Percentiles rank a stretch among this genome's conserved stretches.
phyloP scores from a whole-genome alignment of 2,888 invertebrate genomes.

The Philhelius pedissequus region DNA sequence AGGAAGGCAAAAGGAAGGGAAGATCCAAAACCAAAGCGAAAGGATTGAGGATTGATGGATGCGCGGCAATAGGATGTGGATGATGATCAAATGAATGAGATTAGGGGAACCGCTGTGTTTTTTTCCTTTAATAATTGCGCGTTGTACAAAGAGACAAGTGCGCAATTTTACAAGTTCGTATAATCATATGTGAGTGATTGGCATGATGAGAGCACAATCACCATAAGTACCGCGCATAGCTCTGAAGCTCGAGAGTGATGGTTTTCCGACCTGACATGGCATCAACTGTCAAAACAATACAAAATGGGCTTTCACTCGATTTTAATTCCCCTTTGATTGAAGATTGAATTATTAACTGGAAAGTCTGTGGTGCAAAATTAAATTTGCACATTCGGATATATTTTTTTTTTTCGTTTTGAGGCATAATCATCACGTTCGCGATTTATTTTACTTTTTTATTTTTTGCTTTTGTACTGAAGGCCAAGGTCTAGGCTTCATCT shows the following conservation, averaged over 20 bases:
- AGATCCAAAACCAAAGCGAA: constrained; percentile 23
- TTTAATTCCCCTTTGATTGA: constrained; percentile 43
- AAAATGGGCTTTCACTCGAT: constrained; percentile 60
- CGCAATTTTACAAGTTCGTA: constrained; percentile 26
- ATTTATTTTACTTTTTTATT: constrained; percentile 16
- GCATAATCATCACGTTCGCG: constrained; percentile 33
- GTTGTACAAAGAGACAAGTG: constrained; percentile 17
- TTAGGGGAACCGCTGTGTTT: constrained; percentile 16
- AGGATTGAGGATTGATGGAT: constrained; percentile 29
- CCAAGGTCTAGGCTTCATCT: constrained; percentile 63
- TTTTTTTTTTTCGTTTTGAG: not conserved
- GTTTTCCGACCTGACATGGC: not conserved
- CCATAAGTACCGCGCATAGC: not conserved
- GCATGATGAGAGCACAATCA: not conserved
- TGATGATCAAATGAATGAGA: constrained; percentile 35
- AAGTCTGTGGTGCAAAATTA: constrained; percentile 31
- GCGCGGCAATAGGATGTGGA: constrained; percentile 42
- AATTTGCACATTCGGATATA: not conserved
- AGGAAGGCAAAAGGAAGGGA: not conserved
- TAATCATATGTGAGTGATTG: constrained; percentile 52
- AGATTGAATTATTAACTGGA: constrained; percentile 53
- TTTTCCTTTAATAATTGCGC: constrained; percentile 1
- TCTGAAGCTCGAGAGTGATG: not conserved
- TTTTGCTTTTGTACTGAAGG: constrained; percentile 17
- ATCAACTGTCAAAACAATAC: constrained; percentile 55